Evolutionary conservation across 2,888 invertebrate species (phyloP).

Genomic region (Nephrotoma appendiculata): DNA sequence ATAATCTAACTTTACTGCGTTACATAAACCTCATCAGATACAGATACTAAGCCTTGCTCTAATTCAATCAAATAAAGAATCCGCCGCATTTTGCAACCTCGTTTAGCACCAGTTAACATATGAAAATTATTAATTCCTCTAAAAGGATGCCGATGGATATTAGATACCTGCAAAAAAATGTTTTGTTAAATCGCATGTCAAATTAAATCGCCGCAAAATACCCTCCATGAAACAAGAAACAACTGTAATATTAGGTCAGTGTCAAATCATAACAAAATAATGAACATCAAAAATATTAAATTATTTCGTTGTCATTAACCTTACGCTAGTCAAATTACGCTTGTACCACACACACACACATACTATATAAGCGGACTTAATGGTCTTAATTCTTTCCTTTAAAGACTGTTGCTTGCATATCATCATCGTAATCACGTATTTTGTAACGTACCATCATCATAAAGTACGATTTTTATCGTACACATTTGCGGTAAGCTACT

Average conservation of each 20-base stretch:
- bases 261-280: not conserved
- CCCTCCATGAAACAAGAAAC: not conserved
- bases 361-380: not conserved
- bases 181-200: not conserved
- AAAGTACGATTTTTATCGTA: not conserved
- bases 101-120: not conserved
- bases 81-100: no score
- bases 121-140: not conserved
- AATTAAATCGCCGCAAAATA: not conserved
- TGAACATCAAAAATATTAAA: not conserved
- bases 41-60: no score
- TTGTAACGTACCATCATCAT: not conserved
- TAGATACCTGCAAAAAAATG: not conserved
- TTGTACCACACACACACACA: not conserved
- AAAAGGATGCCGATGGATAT: not conserved
- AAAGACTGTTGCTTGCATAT: not conserved
- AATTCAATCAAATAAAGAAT: no score
- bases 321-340: constrained; percentile 5
- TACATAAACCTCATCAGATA: no score
- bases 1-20: no score
- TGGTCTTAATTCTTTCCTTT: not conserved
- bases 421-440: not conserved
- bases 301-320: not conserved
- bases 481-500: not conserved
- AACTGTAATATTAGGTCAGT: not conserved